phyloP scores from a whole-genome alignment of 1,140 invertebrate genomes.

The Sycophila sp. region DNA sequence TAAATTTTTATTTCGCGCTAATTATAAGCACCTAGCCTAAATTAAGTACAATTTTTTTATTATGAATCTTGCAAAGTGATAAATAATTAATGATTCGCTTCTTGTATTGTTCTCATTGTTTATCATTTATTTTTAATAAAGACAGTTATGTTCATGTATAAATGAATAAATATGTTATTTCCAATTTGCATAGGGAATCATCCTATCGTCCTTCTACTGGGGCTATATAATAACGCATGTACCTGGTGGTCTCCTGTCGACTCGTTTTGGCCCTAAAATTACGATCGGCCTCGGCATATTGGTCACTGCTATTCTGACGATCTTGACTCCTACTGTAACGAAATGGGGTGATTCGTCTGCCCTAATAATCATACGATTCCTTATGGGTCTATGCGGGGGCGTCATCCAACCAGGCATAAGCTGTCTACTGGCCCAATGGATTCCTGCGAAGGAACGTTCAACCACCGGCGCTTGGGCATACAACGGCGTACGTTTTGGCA shows the following conservation, averaged over 20 bases:
- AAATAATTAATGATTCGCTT: no score
- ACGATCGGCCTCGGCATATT: slow-evolving; percentile 67
- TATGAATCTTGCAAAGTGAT: neutral
- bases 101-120: no score
- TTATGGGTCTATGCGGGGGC: slow-evolving; percentile 78
- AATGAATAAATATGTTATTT: neutral
- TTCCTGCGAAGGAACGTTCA: slow-evolving; percentile 74
- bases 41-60: neutral
- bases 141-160: neutral
- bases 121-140: no score
- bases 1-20: no score
- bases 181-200: slow-evolving; percentile 61
- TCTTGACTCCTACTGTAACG: slow-evolving; percentile 72
- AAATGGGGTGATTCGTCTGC: slow-evolving; percentile 68
- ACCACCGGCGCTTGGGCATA: slow-evolving; percentile 75
- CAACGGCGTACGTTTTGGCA: slow-evolving; percentile 68
- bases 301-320: slow-evolving; percentile 72
- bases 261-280: slow-evolving; percentile 66
- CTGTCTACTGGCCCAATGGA: slow-evolving; percentile 75
- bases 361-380: slow-evolving; percentile 71
- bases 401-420: slow-evolving; percentile 79
- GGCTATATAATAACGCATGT: slow-evolving; percentile 62
- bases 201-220: slow-evolving; percentile 68
- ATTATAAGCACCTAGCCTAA: no score
- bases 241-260: slow-evolving; percentile 46